Evolutionary conservation across 2,888 invertebrate species (phyloP).

Genomic region (Parnassius glacialis): DNA sequence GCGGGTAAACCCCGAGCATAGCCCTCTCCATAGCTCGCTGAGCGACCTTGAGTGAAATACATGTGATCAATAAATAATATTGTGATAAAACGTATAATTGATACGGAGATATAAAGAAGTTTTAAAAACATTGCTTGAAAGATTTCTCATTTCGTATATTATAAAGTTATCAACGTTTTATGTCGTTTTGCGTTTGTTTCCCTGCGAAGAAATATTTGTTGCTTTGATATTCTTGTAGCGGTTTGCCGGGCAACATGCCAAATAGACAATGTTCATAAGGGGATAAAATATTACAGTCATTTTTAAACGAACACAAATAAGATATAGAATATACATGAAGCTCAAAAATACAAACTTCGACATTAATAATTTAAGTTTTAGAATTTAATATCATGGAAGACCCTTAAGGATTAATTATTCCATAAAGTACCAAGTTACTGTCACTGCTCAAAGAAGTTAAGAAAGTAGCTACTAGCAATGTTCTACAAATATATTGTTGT

Average conservation of each 20-base stretch:
- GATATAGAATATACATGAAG: conserved; percentile 27
- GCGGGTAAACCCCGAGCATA: too few relatives aligned
- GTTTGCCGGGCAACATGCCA: conserved; percentile 65
- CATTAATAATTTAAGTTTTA: neutral
- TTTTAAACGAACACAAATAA: conserved; percentile 59
- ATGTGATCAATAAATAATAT: too few relatives aligned
- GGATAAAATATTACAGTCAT: conserved; percentile 56
- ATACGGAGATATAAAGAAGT: too few relatives aligned
- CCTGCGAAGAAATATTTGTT: conserved; percentile 60
- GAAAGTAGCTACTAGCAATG: conserved; percentile 20
- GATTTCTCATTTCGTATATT: neutral
- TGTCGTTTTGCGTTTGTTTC: conserved; percentile 61
- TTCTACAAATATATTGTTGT: conserved; percentile 50
- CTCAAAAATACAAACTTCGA: neutral
- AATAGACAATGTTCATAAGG: conserved; percentile 66
- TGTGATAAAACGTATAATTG: too few relatives aligned
- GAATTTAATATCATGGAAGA: too few relatives aligned
- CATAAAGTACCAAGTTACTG: conserved; percentile 2
- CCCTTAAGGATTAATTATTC: neutral
- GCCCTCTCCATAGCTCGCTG: too few relatives aligned
- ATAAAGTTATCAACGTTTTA: conserved; percentile 24
- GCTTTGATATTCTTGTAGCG: conserved; percentile 61
- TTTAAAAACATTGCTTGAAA: too few relatives aligned
- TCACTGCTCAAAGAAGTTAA: conserved; percentile 19
- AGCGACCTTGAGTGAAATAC: too few relatives aligned